These are phyloP conservation scores for Dexiosoma caninum DNA, from an alignment of 2,888 invertebrate genomes.

Conservation along the genomic window DNA sequence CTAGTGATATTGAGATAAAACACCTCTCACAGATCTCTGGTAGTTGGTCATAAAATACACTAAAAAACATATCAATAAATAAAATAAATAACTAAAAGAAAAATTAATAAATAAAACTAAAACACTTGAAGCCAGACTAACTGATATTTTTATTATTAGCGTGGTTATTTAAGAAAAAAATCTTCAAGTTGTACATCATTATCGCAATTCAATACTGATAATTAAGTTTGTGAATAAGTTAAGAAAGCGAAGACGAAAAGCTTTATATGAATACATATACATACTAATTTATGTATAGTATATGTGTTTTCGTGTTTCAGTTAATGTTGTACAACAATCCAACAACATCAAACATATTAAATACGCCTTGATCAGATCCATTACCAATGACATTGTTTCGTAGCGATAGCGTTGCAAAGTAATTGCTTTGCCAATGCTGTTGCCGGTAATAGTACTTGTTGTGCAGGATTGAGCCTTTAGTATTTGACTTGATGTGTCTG, in stretches of 20 bases:
- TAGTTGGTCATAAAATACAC: constrained; percentile 12
- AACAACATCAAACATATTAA: too few relatives aligned
- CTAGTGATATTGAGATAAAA: constrained; percentile 41
- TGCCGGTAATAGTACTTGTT: constrained; percentile 40
- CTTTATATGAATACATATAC: neutral
- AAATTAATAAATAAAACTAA: neutral
- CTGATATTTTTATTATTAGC: constrained; percentile 24
- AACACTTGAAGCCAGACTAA: neutral
- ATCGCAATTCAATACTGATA: constrained; percentile 53
- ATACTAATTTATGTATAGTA: too few relatives aligned
- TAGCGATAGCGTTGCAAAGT: constrained; percentile 30
- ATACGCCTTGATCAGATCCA: too few relatives aligned
- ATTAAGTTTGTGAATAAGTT: constrained; percentile 11
- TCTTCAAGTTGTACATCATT: constrained; percentile 26
- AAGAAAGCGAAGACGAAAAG: constrained; percentile 12
- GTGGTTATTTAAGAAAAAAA: constrained; percentile 24
- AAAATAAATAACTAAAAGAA: neutral
- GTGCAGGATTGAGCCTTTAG: neutral
- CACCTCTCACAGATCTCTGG: constrained; percentile 34
- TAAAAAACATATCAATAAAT: neutral
- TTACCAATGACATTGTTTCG: constrained; percentile 42
- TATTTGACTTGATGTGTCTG: neutral
- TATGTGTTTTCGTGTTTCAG: neutral
- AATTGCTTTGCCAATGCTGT: neutral
- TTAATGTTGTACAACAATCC: neutral